phyloP scores from a whole-genome alignment of 2,888 invertebrate species.

The Cosmia pyralina region DNA sequence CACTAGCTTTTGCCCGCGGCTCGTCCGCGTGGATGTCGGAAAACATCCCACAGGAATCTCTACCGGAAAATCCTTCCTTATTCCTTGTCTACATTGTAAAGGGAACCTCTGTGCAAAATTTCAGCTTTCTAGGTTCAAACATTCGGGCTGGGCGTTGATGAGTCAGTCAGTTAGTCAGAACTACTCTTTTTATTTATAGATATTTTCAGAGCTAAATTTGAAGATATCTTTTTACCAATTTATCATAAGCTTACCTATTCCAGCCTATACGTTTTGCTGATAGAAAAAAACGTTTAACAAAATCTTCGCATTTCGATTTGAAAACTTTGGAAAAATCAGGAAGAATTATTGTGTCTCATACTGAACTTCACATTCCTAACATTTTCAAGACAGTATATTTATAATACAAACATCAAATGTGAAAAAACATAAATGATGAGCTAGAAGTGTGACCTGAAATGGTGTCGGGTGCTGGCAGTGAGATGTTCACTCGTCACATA shows the following conservation, averaged over 20 bases:
- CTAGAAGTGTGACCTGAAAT: conserved; percentile 63
- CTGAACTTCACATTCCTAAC: not conserved
- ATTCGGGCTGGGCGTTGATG: too few relatives aligned
- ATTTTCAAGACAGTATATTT: not conserved
- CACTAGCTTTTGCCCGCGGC: too few relatives aligned
- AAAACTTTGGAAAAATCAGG: not conserved
- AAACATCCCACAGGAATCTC: too few relatives aligned
- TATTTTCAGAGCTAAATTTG: not conserved
- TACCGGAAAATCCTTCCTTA: too few relatives aligned
- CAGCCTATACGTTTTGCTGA: rapidly evolving
- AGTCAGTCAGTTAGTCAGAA: too few relatives aligned
- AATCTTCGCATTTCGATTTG: not conserved
- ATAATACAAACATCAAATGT: conserved; percentile 15
- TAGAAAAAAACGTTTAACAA: not conserved
- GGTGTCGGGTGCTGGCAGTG: conserved; percentile 68
- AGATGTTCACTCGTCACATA: conserved; percentile 73
- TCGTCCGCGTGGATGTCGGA: too few relatives aligned
- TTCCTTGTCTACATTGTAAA: too few relatives aligned
- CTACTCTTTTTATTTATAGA: too few relatives aligned
- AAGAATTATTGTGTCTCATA: not conserved
- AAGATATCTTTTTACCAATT: not conserved
- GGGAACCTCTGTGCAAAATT: too few relatives aligned
- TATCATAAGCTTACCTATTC: not conserved
- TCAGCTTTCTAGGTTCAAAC: too few relatives aligned
- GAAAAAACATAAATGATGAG: conserved; percentile 28